Evolutionary conservation across 2,113 vertebrate genomes (phyloP).

Genomic region (Protobothrops flavoviridis): DNA sequence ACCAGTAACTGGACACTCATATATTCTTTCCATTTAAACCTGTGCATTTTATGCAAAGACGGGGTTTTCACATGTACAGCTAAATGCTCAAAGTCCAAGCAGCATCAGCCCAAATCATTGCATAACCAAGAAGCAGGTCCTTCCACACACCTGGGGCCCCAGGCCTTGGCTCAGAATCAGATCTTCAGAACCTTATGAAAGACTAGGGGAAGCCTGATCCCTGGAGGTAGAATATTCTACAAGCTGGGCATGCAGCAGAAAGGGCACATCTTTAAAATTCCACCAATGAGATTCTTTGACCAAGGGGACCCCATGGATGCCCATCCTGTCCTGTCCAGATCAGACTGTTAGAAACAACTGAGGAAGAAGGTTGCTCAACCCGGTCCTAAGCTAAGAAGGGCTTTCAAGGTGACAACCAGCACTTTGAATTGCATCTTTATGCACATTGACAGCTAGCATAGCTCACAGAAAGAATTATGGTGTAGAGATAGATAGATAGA

Average conservation of each 20-base stretch:
- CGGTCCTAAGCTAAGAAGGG: too few species aligned
- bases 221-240: not conserved
- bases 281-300: too few species aligned
- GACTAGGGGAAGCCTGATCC: not conserved
- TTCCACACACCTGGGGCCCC: not conserved
- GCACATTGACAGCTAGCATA: not conserved
- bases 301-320: too few species aligned
- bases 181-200: not conserved
- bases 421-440: too few species aligned
- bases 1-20: not conserved
- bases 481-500: too few species aligned
- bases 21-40: not conserved
- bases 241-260: not conserved
- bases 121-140: not conserved
- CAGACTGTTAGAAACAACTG: too few species aligned
- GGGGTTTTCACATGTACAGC: not conserved
- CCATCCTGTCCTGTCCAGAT: too few species aligned
- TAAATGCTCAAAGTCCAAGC: not conserved
- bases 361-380: too few species aligned
- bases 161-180: not conserved
- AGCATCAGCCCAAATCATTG: not conserved
- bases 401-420: too few species aligned
- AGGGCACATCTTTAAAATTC: not conserved
- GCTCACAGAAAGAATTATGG: not conserved
- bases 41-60: not conserved